Conservation (phyloP, 1,140 invertebrate genomes). For the Drosophila parabipectinata region DNA sequence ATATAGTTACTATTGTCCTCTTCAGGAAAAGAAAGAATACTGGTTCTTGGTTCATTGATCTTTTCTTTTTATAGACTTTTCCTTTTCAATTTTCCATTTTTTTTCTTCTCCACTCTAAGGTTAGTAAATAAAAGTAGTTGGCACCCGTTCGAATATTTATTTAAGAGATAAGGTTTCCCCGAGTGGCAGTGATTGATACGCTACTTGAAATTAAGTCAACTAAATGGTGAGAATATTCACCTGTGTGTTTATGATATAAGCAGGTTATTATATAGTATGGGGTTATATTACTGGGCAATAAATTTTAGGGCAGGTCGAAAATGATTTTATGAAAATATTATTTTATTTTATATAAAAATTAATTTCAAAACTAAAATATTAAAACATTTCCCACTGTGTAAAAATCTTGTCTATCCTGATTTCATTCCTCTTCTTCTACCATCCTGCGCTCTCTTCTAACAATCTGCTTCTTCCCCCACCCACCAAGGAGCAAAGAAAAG, state of each 20-base stretch:
- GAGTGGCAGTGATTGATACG: not conserved
- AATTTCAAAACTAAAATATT: too few relatives aligned
- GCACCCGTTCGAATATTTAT: conserved; percentile 1
- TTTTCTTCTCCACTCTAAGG: not conserved
- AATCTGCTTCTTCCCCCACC: not conserved
- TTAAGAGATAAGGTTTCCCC: conserved; percentile 2
- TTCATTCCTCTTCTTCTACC: not conserved
- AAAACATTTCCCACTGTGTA: not conserved
- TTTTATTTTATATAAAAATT: too few relatives aligned
- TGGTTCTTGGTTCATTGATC: not conserved
- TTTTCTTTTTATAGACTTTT: not conserved
- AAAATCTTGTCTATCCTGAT: not conserved
- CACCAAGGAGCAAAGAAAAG: not conserved
- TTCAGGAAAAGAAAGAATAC: not conserved
- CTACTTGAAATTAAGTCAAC: not conserved
- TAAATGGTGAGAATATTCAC: not conserved
- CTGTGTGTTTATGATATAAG: not conserved
- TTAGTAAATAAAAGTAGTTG: not conserved
- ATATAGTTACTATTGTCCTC: not conserved
- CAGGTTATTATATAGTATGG: not conserved
- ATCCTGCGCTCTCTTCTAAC: not conserved
- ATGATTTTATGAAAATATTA: not conserved
- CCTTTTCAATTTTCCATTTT: not conserved
- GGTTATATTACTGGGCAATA: not conserved
- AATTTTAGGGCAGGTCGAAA: not conserved